Conservation (phyloP, 2,888 invertebrate species). For the Leptarthrus brevirostris region DNA sequence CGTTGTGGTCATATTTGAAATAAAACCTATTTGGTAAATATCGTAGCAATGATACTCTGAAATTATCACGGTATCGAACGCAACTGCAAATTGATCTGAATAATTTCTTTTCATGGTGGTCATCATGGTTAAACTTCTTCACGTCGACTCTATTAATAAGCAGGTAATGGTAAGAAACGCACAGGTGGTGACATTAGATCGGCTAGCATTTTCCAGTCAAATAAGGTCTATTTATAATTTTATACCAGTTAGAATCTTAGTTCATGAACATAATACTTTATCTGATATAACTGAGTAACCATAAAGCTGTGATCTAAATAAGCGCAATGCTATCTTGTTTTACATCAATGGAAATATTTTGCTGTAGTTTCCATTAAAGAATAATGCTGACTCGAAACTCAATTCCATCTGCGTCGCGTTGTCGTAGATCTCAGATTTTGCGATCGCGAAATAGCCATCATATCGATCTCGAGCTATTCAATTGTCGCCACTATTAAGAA, state of each 20-base stretch:
- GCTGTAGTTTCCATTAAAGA: conserved; percentile 22
- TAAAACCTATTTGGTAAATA: not conserved
- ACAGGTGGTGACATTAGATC: conserved; percentile 35
- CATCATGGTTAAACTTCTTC: no score
- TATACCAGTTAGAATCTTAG: conserved; percentile 13
- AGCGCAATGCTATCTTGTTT: conserved; percentile 47
- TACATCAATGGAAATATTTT: conserved; percentile 41
- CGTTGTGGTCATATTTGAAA: not conserved
- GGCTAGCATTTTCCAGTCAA: conserved; percentile 21
- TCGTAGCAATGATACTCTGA: conserved; percentile 2
- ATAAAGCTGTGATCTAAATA: conserved; percentile 45
- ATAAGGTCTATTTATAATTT: conserved; percentile 20
- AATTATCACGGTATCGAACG: not conserved
- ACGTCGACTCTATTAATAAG: no score
- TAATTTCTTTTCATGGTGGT: no score
- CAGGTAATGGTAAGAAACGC: no score
- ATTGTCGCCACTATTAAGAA: conserved; percentile 55
- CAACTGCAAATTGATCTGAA: not conserved
- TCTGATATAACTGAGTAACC: conserved; percentile 33
- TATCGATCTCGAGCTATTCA: conserved; percentile 31
- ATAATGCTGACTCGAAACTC: not conserved
- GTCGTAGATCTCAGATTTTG: not conserved
- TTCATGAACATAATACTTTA: conserved; percentile 31
- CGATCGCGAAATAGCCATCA: conserved; percentile 29
- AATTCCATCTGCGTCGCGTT: conserved; percentile 12